These are phyloP conservation scores for Ptilonorhynchus violaceus DNA, from an alignment of 2,113 vertebrate species.

Conservation along the genomic window DNA sequence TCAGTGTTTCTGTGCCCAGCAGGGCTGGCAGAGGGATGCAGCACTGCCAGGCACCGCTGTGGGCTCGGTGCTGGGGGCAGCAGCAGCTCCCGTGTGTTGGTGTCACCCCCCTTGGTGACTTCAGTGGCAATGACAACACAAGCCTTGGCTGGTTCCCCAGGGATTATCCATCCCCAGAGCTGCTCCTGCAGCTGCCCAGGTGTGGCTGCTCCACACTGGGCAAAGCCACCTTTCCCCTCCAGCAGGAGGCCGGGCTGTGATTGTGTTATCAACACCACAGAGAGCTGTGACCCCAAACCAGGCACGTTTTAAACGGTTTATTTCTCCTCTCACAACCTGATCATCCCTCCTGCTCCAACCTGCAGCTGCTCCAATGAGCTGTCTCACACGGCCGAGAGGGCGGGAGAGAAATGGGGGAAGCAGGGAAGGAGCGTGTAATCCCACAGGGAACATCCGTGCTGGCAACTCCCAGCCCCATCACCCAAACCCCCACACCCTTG, in stretches of 20 bases:
- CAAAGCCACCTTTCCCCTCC: not conserved
- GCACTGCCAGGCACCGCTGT: rapidly evolving
- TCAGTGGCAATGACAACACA: not conserved
- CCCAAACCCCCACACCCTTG: rapidly evolving
- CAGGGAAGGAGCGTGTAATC: not conserved
- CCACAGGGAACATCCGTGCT: not conserved
- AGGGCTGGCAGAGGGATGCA: not conserved
- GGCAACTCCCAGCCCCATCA: not conserved
- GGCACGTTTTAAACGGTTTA: not conserved
- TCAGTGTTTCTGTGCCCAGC: not conserved
- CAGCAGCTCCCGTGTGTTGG: not conserved
- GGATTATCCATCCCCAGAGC: not conserved
- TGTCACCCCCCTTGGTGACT: not conserved
- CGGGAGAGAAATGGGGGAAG: not conserved
- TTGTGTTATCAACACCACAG: rapidly evolving
- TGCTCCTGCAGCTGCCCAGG: not conserved
- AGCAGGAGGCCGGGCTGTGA: rapidly evolving
- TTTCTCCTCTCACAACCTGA: not conserved
- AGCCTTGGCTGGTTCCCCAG: not conserved
- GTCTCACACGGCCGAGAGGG: not conserved
- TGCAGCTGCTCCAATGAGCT: not conserved
- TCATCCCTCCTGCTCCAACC: not conserved
- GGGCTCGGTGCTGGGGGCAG: not conserved
- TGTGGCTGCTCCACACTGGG: not conserved
- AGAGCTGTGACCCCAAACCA: not conserved